A percentile compares a stretch with the other conserved stretches of the same genome.
These are phyloP conservation scores for Bombyx huttoni DNA, from an alignment of 2,888 invertebrate species.

Conservation along the genomic window DNA sequence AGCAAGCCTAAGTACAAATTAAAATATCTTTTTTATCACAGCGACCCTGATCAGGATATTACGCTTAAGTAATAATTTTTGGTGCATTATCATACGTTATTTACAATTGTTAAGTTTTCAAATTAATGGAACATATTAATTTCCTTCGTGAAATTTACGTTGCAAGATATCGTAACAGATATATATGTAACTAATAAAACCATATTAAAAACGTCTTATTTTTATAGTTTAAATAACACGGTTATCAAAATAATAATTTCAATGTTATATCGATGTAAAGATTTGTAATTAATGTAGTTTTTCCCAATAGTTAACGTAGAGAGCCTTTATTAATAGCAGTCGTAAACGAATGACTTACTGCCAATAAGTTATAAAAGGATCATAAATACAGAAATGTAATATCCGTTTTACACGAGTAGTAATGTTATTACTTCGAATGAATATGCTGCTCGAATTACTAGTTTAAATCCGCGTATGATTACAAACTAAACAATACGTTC, in stretches of 20 bases:
- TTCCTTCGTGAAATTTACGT: no score
- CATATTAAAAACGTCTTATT: not conserved
- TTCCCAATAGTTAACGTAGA: conserved; percentile 12
- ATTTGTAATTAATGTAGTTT: not conserved
- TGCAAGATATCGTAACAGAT: no score
- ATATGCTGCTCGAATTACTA: conserved; percentile 4
- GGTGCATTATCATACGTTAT: no score
- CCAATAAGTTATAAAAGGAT: conserved; percentile 51
- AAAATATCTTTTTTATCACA: no score
- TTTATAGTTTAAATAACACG: not conserved
- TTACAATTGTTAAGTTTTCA: no score
- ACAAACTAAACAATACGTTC: no score
- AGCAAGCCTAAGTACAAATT: no score
- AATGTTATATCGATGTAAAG: not conserved
- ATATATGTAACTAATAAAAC: no score
- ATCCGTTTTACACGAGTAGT: conserved; percentile 40
- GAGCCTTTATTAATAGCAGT: conserved; percentile 42
- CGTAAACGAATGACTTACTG: conserved; percentile 24
- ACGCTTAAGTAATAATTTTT: no score
- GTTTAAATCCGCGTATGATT: not conserved
- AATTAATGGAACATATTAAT: no score
- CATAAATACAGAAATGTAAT: conserved; percentile 53
- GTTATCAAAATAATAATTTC: not conserved
- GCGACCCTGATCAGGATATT: no score
- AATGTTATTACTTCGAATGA: conserved; percentile 39